Evolutionary conservation across 2,113 vertebrate genomes (phyloP), one percentile per base, ranked within the genome.

Genomic region (Nymphicus hollandicus): DNA sequence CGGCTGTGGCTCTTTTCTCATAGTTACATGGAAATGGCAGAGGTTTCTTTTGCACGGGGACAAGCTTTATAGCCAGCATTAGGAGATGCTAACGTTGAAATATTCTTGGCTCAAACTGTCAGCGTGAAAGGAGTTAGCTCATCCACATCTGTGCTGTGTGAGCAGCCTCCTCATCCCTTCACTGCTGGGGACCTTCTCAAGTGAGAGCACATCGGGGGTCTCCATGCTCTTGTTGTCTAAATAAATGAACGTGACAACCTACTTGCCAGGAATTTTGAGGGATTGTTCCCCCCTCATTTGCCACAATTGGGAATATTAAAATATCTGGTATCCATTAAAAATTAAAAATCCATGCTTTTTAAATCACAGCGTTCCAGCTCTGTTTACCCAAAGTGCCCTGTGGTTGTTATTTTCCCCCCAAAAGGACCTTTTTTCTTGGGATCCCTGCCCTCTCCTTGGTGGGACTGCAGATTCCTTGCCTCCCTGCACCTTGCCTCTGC

Each of bases 71-170:
- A 92, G 72, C 43, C 70, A 87, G 61, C 47, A 81, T 84, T 68
- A 93, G 61, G 83, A 90, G 69, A 92, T 84, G 70, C 56, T 91
- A 93, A 90, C 2, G 25, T 18, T 97, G 87, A 93, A 95, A 92
- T 92, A 91, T 90, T 88, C 69, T 95, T 95, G 69, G 86, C 88
- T 92, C 55, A 69, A 61, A 71, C 53, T n/a, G 46, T 64, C 81
- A 80, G 71, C 0, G 1, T 58, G 50, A 95, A 74, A 78, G 47
- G 69, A 91, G 49, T 88, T 92, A 86, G 86, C 88, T 96, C 92
- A 93, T 86, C 27, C 80, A 73, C 79, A 93, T 64, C 84, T 86
- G 78, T 2, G 7, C 50, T 23, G 11, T 53, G 35, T 37, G 60
- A 94, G 61, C 81, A 92, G 81, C 29, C 43, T 58, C 64, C 52